These are phyloP conservation scores for Heliothis subflexa DNA, from an alignment of 1,140 invertebrate species.

Conservation along the genomic window DNA sequence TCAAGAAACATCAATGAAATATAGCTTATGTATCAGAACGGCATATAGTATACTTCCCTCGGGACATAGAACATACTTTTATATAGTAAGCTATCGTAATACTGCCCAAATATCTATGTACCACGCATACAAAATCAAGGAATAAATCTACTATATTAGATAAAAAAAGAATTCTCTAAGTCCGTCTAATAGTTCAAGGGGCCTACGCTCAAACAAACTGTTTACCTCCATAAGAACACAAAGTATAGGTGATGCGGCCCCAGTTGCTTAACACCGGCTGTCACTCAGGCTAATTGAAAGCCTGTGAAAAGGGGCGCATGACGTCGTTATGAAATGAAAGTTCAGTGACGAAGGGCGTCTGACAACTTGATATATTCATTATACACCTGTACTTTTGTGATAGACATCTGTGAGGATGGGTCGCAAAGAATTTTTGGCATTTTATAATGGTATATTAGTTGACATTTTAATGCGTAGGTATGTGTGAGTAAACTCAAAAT, in stretches of 20 bases:
- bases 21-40: too few relatives aligned
- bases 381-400: constrained; percentile 21
- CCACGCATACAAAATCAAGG: too few relatives aligned
- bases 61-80: too few relatives aligned
- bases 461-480: too few relatives aligned
- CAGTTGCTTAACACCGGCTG: constrained; percentile 9
- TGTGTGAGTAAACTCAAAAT: too few relatives aligned
- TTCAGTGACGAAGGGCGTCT: constrained; percentile 33
- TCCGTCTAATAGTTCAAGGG: too few relatives aligned
- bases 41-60: too few relatives aligned
- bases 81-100: too few relatives aligned
- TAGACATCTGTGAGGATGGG: background rate
- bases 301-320: constrained; percentile 42
- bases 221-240: background rate
- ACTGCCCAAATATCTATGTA: too few relatives aligned
- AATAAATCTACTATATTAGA: too few relatives aligned
- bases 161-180: too few relatives aligned
- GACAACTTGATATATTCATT: constrained; percentile 14
- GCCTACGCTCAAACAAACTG: background rate
- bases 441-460: background rate
- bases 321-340: constrained; percentile 44
- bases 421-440: constrained; percentile 3
- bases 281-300: constrained; percentile 51
- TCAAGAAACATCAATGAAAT: too few relatives aligned
- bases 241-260: background rate